Percentiles rank a stretch among this genome's conserved stretches.
phyloP scores from a whole-genome alignment of 2,113 vertebrate genomes.

The Oncorhynchus clarkii region DNA sequence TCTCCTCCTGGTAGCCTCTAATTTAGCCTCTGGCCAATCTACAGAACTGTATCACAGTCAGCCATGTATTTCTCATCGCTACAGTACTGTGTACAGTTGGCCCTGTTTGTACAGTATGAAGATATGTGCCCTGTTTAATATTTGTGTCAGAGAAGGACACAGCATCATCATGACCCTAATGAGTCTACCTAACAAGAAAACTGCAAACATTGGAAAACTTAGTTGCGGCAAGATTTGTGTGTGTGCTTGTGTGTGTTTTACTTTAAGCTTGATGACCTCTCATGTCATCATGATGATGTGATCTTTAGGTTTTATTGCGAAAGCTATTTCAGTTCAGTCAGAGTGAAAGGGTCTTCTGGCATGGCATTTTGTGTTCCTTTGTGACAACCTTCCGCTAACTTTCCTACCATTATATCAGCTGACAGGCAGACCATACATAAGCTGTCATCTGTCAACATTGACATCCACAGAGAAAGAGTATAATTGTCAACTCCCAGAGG shows the following conservation, averaged over 20 bases:
- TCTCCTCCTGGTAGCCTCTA: constrained; percentile 43
- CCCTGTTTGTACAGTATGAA: constrained; percentile 53
- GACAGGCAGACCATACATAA: constrained; percentile 4
- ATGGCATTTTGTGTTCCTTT: background rate
- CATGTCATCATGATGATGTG: background rate
- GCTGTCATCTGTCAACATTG: constrained; percentile 22
- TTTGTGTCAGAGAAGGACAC: constrained; percentile 48
- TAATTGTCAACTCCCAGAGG: constrained; percentile 17
- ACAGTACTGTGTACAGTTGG: too few relatives aligned
- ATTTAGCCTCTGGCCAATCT: constrained; percentile 54
- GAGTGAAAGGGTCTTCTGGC: background rate
- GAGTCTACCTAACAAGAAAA: constrained; percentile 40
- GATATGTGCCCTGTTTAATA: constrained; percentile 53
- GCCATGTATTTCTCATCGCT: constrained; percentile 29
- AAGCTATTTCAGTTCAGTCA: background rate
- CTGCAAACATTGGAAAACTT: too few relatives aligned
- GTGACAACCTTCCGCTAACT: constrained; percentile 2
- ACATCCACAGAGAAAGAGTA: constrained; percentile 8
- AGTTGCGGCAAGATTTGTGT: too few relatives aligned
- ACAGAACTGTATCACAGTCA: constrained; percentile 38
- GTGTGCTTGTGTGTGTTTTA: constrained; percentile 4
- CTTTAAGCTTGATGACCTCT: background rate
- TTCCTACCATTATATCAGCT: background rate
- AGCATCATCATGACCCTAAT: constrained; percentile 47
- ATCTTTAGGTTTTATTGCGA: background rate